These are phyloP conservation scores for Bilobella aurantiaca DNA, from an alignment of 1,140 invertebrate species.

Conservation along the genomic window DNA sequence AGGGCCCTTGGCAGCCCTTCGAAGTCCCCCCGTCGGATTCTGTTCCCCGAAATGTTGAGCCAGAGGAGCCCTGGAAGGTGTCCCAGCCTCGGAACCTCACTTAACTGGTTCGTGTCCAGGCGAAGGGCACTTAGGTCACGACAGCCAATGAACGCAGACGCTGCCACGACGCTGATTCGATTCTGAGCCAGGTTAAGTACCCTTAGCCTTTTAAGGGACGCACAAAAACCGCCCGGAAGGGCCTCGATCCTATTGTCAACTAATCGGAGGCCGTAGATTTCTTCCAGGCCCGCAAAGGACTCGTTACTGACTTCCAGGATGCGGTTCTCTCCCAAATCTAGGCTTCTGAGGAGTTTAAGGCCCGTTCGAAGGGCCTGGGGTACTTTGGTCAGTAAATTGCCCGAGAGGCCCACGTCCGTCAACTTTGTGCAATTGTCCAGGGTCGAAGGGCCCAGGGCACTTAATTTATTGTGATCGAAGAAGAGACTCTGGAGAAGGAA, in stretches of 20 bases:
- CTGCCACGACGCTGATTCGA: conserved; percentile 66
- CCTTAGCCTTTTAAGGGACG: conserved; percentile 66
- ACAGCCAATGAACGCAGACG: conserved; percentile 71
- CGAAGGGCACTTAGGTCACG: conserved; percentile 72
- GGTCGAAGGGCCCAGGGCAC: conserved; percentile 65
- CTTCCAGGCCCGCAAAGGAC: conserved; percentile 65
- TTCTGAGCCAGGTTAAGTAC: conserved; percentile 79
- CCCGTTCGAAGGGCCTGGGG: conserved; percentile 55
- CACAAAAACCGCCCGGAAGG: conserved; percentile 68
- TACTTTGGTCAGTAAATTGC: conserved; percentile 67
- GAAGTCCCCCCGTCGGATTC: conserved; percentile 79
- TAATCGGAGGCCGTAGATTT: conserved; percentile 69
- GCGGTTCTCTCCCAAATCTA: conserved; percentile 54
- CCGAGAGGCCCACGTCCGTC: conserved; percentile 63
- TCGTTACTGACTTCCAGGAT: conserved; percentile 69
- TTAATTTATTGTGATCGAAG: conserved; percentile 70
- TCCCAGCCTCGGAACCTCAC: conserved; percentile 62
- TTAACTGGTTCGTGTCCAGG: conserved; percentile 75
- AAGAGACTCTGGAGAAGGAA: conserved; percentile 72
- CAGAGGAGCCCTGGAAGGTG: conserved; percentile 76
- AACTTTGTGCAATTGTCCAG: conserved; percentile 76
- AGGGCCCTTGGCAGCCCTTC: conserved; percentile 76
- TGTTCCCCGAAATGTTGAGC: conserved; percentile 85
- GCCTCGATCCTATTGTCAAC: conserved; percentile 79
- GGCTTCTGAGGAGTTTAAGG: conserved; percentile 35